Evolutionary conservation across 2,888 invertebrate genomes (phyloP), one percentile per base, ranked within the genome.

Genomic region (Lottia gigantea): DNA sequence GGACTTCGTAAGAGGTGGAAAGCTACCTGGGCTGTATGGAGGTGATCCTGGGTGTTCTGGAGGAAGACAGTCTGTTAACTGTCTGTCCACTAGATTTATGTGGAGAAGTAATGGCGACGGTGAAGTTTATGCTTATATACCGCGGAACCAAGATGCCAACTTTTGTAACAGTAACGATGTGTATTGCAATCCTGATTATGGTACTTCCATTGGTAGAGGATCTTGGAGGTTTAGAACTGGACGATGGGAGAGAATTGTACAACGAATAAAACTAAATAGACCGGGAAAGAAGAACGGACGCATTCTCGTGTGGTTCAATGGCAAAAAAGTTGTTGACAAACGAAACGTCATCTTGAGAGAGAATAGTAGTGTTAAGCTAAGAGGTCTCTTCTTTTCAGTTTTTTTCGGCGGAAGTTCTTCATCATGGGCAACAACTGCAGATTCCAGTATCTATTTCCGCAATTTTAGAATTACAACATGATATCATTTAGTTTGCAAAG

Each of bases 61-160:
- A 2, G 80, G 80, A 8, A 64, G 75, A 14, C 70, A 72, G 12
- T 66, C 77, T 8, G 70, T 76, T n/a, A 69, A 74, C 46, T 82
- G 82, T 62, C 79, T 82, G 62, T 78, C 81, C 12, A 79, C 79
- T 2, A 63, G 82, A 19, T 74, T 78, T n/a, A 82, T 82, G 82
- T 82, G 78, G 79, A 67, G 81, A 0, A 45, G 64, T 12, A 23
- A 73, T 4, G 81, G 81, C 1, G 76, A 77, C n/a, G 79, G 79
- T 4, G 81, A 80, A 66, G 77, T 82, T 1, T 80, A 82, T 65
- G 69, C 75, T 25, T 82, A 82, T 62, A 74, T 79, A 15, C 76
- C 79, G 12, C 16, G 7, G 8, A n/a, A 64, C n/a, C 64, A 64
- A 46, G 19, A 7, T 15, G 15, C 7, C 1, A 45, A 46, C 0